Evolutionary conservation across 23 tunicate species (phyloP).

Genomic region (Halocynthia roretzi): DNA sequence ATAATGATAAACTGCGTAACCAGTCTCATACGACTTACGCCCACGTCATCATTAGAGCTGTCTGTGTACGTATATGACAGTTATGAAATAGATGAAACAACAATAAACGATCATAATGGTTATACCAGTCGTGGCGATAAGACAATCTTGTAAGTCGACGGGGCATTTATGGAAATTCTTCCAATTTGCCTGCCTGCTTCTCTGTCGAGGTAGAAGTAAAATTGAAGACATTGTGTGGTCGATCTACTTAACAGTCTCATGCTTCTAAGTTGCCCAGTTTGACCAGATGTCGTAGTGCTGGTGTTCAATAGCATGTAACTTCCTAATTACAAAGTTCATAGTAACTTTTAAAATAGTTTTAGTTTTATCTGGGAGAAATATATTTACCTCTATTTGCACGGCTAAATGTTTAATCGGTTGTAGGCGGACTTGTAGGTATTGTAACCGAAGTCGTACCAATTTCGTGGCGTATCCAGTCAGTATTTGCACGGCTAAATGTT

Average conservation of each 20-base stretch:
- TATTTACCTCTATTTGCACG: conserved; percentile 25
- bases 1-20: conserved; percentile 36
- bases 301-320: conserved; percentile 61
- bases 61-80: background rate
- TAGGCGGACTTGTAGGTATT: no score
- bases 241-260: conserved; percentile 43
- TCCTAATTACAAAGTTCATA: conserved; percentile 51
- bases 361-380: no score
- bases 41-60: conserved; percentile 18
- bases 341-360: no score
- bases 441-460: no score
- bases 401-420: no score
- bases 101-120: no score
- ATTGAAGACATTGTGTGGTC: conserved; percentile 54
- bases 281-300: conserved; percentile 2
- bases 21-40: conserved; percentile 58
- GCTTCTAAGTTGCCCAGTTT: conserved; percentile 15
- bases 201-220: conserved; percentile 52
- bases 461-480: no score
- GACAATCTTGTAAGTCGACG: conserved; percentile 47
- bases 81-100: no score
- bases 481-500: conserved; percentile 33
- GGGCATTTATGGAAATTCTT: conserved; percentile 49
- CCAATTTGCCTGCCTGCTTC: conserved; percentile 51
- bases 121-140: conserved; percentile 7